Evolutionary conservation across 2,888 invertebrate species (phyloP), one percentile per base, ranked within the genome.

Genomic region (Belgica antarctica): DNA sequence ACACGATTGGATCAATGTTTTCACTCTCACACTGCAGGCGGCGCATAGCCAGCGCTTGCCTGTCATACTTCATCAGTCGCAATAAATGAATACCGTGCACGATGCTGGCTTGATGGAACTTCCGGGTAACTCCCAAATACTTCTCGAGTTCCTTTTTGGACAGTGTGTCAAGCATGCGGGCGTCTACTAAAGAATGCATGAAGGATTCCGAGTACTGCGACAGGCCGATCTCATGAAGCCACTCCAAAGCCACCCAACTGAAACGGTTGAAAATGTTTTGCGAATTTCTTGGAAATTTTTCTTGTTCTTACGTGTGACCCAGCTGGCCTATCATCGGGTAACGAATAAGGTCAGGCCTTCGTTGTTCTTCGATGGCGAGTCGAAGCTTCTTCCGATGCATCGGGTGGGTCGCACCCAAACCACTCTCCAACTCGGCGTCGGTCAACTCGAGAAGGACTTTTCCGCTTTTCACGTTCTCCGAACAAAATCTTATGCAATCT

Each of bases 61-160:
- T 84, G 79, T 96, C 95, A 77, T 94, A 96, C 76, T 93, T 92
- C 82, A 95, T 88, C 82, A 94, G 91, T 73, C 94, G 85, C 74
- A 96, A 83, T 74, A 96, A 83, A 81, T 96, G 94, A 73, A 96
- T 92, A 71, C 93, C 96, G 77, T 95, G 94, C 66, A 95, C 91
- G 74, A 96, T 90, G 74, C 94, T 94, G 8, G 93, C 92, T 81
- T 96, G 95, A 82, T 96, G 95, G 80, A 95, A 95, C 80, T 95
- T 95, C 72, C 94, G 85, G 36, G 92, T 93, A 7, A 96, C 93
- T 5, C 92, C 92, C 70, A 96, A 85, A 78, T 94, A 89, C 79
- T 95, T 96, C 79, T 96, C 96, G 76, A 96, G 82, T 78, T 96
- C 96, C 77, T 95, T 94, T 80, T 94, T 94, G 76, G 93, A 93